Conservation (phyloP, 2,113 vertebrate species). For the Thalassoma bifasciatum region DNA sequence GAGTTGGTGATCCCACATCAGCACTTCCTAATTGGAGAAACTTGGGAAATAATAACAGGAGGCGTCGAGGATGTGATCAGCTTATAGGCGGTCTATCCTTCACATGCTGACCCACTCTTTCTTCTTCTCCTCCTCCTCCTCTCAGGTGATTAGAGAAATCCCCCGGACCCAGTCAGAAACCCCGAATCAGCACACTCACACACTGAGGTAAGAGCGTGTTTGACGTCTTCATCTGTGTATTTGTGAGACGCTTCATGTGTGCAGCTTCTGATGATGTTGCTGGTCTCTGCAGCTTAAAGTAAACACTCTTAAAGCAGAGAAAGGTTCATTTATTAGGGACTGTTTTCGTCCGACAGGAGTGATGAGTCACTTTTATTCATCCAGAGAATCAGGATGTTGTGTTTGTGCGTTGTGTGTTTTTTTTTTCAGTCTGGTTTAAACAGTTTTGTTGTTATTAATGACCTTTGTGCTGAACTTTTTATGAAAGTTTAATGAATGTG, state of each 20-base stretch:
- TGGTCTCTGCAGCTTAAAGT: too few species aligned
- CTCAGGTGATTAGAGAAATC: slow-evolving; percentile 75
- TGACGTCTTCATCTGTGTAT: background rate
- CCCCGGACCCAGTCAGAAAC: slow-evolving; percentile 68
- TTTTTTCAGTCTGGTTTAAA: too few species aligned
- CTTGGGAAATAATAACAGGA: slow-evolving; percentile 53
- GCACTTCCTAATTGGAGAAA: slow-evolving; percentile 44
- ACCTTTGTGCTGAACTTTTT: too few species aligned
- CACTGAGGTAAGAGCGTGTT: slow-evolving; percentile 67
- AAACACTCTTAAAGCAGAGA: too few species aligned
- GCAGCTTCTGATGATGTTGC: background rate
- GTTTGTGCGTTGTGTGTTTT: too few species aligned
- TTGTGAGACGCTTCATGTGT: slow-evolving; percentile 1
- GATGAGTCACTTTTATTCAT: too few species aligned
- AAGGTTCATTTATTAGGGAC: too few species aligned
- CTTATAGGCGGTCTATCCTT: slow-evolving; percentile 48
- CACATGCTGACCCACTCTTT: slow-evolving; percentile 64
- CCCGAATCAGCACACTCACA: slow-evolving; percentile 70
- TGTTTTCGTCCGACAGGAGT: too few species aligned
- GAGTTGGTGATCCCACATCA: slow-evolving; percentile 51
- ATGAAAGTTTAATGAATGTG: too few species aligned
- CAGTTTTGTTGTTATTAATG: too few species aligned
- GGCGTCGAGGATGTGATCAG: slow-evolving; percentile 49
- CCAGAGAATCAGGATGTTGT: too few species aligned
- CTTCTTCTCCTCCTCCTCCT: slow-evolving; percentile 51